Base-by-base conservation (phyloP, 2,888 invertebrate species). In the Formica aserva region DNA sequence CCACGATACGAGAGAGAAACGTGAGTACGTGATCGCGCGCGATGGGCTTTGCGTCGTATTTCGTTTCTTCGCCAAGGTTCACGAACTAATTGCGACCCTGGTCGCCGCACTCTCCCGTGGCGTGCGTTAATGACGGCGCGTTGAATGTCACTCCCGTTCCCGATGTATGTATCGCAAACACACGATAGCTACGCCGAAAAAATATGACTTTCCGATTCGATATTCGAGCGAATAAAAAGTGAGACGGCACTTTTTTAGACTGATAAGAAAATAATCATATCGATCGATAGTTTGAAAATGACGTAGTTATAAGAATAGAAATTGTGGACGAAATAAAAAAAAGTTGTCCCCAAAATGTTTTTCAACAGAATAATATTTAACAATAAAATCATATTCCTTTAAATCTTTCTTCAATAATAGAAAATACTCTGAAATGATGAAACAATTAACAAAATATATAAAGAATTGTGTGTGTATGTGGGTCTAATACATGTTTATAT, bases 21-120 rank as follows among this genome's bases (percentile, higher is more conserved):
- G 60, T 80, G 78, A 60, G 32, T 38, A 57, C 45, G 22, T 60
- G 85, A 22, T 48, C 74, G 72, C 32, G 62, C 85, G 45, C 85
- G 62, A 57, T 65, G 55, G 41, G 41, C 60, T 35, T 57, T 57
- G 76, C 52, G 29, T 63, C 57, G 77, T 55, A 55, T 77, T 75
- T 69, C 77, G 83, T 86, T 67, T 77, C 83, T 78, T 48, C 69
- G 69, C 29, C 29, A 32, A 45, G 45, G 75, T 69, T 76, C 63
- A 38, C 52, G 57, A 52, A 76, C 84, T 88, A 88, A 87, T 86
- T 65, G 76, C 86, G 66, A 45, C 48, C 57, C 75, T 26, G 57
- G 35, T 80, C 69, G 80, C 32, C 81, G 52, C 48, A 48, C 63
- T 71, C 71, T 48, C 63, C 41, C 71, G 38, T 35, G 32, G 71